phyloP scores from a whole-genome alignment of 2,797 vertebrate species.

The Sebastes miniatus region DNA sequence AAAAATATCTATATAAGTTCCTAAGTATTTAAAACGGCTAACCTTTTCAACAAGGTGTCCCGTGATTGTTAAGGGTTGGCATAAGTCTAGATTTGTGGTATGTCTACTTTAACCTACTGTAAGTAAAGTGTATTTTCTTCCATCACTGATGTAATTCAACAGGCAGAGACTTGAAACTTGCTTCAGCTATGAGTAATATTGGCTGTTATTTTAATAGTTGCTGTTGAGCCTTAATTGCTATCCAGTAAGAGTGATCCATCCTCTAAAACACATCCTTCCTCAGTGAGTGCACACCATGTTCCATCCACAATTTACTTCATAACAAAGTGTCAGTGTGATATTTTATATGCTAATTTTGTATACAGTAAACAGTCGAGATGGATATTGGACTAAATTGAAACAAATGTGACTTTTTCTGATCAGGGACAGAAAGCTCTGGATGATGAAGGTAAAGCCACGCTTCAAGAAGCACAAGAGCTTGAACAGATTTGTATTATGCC shows the following conservation, averaged over 20 bases:
- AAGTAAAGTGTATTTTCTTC: not conserved
- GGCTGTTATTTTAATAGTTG: not conserved
- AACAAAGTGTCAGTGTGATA: not conserved
- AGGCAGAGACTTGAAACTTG: not conserved
- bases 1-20: no score
- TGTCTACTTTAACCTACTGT: not conserved
- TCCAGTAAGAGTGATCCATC: not conserved
- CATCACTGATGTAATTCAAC: not conserved
- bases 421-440: not conserved
- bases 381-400: not conserved
- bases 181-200: not conserved
- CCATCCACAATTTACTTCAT: not conserved
- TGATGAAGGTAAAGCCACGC: not conserved
- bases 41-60: no score
- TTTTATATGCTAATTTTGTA: not conserved
- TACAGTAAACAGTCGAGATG: not conserved
- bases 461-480: not conserved
- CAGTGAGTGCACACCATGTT: not conserved
- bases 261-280: not conserved
- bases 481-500: not conserved
- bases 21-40: no score
- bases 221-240: not conserved
- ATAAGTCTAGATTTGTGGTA: not conserved
- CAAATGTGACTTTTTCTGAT: not conserved
- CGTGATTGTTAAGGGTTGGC: not conserved